These are phyloP conservation scores for Dynastes hyllus DNA, from an alignment of 2,888 invertebrate species.

Conservation along the genomic window DNA sequence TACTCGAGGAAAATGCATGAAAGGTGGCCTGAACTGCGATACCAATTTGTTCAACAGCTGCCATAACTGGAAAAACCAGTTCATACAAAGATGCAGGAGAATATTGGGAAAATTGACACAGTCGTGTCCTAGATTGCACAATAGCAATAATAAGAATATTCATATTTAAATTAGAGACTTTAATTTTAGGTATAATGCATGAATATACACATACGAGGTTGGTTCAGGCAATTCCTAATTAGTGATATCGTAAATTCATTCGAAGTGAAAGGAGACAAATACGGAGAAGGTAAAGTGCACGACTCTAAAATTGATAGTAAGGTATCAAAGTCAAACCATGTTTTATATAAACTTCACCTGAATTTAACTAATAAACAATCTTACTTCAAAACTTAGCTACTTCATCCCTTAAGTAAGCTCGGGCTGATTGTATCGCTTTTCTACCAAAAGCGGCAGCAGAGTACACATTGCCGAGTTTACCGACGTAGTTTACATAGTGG, in stretches of 20 bases:
- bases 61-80: no score
- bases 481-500: constrained; percentile 65
- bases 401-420: constrained; percentile 65
- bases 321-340: constrained; percentile 41
- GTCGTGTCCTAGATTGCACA: no score
- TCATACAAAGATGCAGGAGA: no score
- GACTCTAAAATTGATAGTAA: not conserved
- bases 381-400: constrained; percentile 64
- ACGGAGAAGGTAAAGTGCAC: not conserved
- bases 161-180: no score
- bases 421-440: constrained; percentile 67
- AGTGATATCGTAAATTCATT: not conserved
- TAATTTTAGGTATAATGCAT: no score
- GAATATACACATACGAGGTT: not conserved
- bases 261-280: not conserved
- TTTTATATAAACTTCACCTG: constrained; percentile 47
- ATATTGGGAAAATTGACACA: no score
- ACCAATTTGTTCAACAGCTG: no score
- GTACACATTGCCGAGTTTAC: constrained; percentile 65
- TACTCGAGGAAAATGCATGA: no score
- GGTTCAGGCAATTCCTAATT: not conserved
- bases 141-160: no score
- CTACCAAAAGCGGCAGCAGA: constrained; percentile 62
- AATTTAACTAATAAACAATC: constrained; percentile 65
- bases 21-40: no score